A percentile compares a stretch with the other conserved stretches of the same genome.
These are phyloP conservation scores for Pelosia muscerda DNA, from an alignment of 2,888 invertebrate genomes.

Conservation along the genomic window DNA sequence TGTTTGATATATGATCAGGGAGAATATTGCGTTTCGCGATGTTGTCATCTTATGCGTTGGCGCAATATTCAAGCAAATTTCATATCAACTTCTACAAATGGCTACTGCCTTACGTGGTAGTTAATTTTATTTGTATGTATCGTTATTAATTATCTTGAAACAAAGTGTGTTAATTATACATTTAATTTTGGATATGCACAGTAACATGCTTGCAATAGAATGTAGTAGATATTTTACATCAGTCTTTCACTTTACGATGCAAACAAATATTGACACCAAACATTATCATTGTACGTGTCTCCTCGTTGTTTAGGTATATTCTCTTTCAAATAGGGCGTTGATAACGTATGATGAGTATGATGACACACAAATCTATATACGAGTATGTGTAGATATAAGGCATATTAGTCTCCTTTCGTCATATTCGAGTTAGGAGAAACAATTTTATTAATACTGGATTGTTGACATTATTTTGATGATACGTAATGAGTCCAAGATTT, in stretches of 20 bases:
- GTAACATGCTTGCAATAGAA: not conserved
- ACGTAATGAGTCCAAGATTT: not conserved
- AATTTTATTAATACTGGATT: not conserved
- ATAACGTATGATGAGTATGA: constrained; percentile 40
- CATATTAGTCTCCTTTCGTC: not conserved
- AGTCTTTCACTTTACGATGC: constrained; percentile 47
- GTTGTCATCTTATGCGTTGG: constrained; percentile 36
- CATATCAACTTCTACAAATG: constrained; percentile 29
- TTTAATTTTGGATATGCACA: not conserved
- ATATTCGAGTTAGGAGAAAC: not conserved
- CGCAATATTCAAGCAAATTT: constrained; percentile 35
- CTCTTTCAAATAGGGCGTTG: constrained; percentile 34
- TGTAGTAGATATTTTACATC: not conserved
- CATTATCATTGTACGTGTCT: constrained; percentile 50
- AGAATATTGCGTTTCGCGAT: constrained; percentile 40
- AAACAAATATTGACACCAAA: constrained; percentile 65
- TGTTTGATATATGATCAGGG: constrained; percentile 37
- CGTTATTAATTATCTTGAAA: not conserved
- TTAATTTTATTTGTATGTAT: not conserved
- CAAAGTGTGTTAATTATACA: not conserved
- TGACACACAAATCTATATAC: constrained; percentile 14
- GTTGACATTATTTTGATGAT: not conserved
- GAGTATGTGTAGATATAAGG: not conserved
- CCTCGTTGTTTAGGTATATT: constrained; percentile 38
- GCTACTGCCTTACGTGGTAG: constrained; percentile 26